Evolutionary conservation across 1,140 invertebrate species (phyloP).

Genomic region (Macrobrachium rosenbergii): DNA sequence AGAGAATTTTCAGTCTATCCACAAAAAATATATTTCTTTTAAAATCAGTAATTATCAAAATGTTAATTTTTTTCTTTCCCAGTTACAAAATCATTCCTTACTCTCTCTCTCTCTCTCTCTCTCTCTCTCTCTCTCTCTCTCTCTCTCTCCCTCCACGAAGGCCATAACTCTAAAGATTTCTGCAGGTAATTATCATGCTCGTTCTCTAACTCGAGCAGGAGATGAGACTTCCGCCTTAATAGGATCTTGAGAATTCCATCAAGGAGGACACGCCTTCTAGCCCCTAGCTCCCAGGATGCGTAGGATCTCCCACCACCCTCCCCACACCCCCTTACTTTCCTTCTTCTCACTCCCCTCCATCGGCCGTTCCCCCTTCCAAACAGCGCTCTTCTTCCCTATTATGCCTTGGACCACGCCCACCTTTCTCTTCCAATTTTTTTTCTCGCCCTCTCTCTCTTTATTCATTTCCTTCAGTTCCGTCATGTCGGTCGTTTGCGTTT

Average conservation of each 20-base stretch:
- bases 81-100: background rate
- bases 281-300: background rate
- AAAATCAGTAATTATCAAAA: too few relatives aligned
- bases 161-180: constrained; percentile 5
- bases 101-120: constrained; percentile 9
- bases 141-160: background rate
- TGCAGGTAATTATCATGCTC: constrained; percentile 24
- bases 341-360: background rate
- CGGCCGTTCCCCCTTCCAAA: background rate
- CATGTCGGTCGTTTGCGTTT: background rate
- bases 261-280: background rate
- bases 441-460: background rate
- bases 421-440: background rate
- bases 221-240: constrained; percentile 8
- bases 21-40: too few relatives aligned
- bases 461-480: background rate
- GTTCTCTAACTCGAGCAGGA: background rate
- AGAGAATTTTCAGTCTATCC: too few relatives aligned
- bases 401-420: background rate
- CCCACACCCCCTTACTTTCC: background rate
- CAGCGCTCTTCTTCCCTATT: too few relatives aligned
- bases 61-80: too few relatives aligned
- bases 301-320: background rate
- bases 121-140: constrained; percentile 2
- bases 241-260: constrained; percentile 29